Evolutionary conservation across 2,113 vertebrate species (phyloP).

Genomic region (Dascyllus trimaculatus): DNA sequence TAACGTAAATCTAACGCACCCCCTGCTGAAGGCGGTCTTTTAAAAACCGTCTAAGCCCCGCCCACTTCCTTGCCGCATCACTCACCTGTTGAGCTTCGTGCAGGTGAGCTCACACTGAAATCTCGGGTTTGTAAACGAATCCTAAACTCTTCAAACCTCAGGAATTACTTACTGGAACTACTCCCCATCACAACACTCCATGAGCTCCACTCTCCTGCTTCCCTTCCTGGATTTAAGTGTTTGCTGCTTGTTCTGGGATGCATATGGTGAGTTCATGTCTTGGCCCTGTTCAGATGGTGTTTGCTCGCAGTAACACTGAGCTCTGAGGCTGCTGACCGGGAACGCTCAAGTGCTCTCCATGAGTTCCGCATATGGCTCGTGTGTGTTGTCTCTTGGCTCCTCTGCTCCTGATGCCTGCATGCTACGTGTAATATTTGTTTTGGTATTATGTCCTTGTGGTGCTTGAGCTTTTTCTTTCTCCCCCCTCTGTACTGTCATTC

Average conservation of each 20-base stretch:
- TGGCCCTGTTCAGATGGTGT: neutral
- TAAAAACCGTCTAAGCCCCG: slow-evolving; percentile 12
- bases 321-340: neutral
- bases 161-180: neutral
- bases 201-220: neutral
- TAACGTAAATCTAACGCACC: neutral
- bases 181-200: neutral
- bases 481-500: neutral
- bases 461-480: neutral
- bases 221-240: neutral
- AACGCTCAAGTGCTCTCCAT: neutral
- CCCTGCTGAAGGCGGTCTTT: neutral
- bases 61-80: neutral
- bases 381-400: neutral
- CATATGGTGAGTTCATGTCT: neutral
- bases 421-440: neutral
- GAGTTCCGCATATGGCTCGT: neutral
- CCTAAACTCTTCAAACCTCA: neutral
- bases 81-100: neutral
- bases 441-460: neutral
- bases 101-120: slow-evolving; percentile 5
- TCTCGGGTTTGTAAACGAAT: neutral
- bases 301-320: neutral
- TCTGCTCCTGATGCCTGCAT: neutral
- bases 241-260: neutral